A percentile compares a stretch with the other conserved stretches of the same genome.
These are phyloP conservation scores for Sebastes diaconus DNA, from an alignment of 2,797 vertebrate species.

Conservation along the genomic window DNA sequence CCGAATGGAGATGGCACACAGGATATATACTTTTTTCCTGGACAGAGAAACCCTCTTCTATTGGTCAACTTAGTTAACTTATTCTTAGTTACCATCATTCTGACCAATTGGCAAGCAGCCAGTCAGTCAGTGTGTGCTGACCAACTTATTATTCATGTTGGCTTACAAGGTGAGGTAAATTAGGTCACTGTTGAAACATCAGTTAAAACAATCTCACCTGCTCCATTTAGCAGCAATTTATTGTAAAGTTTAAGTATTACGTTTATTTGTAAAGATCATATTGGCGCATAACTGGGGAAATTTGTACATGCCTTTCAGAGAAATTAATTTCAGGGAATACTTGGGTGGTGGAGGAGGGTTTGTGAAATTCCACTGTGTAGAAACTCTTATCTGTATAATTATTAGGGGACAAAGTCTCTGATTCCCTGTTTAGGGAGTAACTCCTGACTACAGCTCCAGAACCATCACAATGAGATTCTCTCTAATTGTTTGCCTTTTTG, in stretches of 20 bases:
- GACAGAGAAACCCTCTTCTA: too few relatives aligned
- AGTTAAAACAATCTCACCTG: background rate
- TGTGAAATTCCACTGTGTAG: background rate
- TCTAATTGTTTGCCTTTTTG: background rate
- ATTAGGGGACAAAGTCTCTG: background rate
- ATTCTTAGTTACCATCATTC: too few relatives aligned
- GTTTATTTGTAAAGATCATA: background rate
- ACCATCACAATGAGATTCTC: background rate
- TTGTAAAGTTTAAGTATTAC: background rate
- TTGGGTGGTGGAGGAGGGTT: too few relatives aligned
- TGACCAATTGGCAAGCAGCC: too few relatives aligned
- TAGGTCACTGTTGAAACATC: background rate
- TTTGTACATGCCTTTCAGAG: background rate
- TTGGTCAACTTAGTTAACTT: too few relatives aligned
- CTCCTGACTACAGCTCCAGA: too few relatives aligned
- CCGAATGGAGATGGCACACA: too few relatives aligned
- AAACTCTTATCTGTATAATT: background rate
- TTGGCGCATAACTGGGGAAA: background rate
- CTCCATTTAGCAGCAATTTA: background rate
- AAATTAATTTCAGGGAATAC: background rate
- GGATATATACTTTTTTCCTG: too few relatives aligned
- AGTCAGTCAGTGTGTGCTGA: too few relatives aligned
- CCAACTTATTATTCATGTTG: too few relatives aligned
- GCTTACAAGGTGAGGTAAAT: background rate
- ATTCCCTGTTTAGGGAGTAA: background rate